A percentile compares a stretch with the other conserved stretches of the same genome.
Evolutionary conservation across 2,113 vertebrate genomes (phyloP).

Genomic region (Geococcyx californianus): DNA sequence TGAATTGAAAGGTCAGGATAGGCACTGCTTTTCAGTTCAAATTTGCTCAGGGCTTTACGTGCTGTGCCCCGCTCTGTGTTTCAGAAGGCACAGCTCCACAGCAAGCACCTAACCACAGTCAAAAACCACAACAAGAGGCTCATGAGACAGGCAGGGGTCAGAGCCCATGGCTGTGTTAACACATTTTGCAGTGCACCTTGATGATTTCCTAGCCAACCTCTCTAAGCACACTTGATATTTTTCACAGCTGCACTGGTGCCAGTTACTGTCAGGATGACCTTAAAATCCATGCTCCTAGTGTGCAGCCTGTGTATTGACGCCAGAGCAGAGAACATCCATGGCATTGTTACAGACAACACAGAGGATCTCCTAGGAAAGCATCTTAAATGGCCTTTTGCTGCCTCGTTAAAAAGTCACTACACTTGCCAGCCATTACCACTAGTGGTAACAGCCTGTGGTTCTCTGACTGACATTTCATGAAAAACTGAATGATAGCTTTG

Average conservation of each 20-base stretch:
- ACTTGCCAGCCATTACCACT: neutral
- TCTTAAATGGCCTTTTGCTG: neutral
- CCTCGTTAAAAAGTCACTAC: neutral
- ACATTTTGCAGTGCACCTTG: neutral
- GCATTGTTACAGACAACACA: neutral
- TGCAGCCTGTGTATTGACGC: neutral
- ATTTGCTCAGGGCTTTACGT: neutral
- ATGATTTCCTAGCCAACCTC: neutral
- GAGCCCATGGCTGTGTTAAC: neutral
- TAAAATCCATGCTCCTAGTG: neutral
- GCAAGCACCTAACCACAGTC: neutral
- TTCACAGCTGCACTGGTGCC: neutral
- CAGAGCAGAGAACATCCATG: neutral
- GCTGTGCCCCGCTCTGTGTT: neutral
- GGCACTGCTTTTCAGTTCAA: neutral
- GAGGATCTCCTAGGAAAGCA: neutral
- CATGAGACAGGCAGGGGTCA: neutral
- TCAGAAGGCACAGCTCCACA: neutral
- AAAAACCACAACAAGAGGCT: neutral
- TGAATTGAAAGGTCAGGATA: neutral
- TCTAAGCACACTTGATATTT: neutral
- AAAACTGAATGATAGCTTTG: neutral
- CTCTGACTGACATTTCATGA: neutral
- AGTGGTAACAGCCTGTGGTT: neutral
- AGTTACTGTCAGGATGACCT: neutral